phyloP scores from a whole-genome alignment of 2,888 invertebrate genomes.

The Aleiodes alternator region DNA sequence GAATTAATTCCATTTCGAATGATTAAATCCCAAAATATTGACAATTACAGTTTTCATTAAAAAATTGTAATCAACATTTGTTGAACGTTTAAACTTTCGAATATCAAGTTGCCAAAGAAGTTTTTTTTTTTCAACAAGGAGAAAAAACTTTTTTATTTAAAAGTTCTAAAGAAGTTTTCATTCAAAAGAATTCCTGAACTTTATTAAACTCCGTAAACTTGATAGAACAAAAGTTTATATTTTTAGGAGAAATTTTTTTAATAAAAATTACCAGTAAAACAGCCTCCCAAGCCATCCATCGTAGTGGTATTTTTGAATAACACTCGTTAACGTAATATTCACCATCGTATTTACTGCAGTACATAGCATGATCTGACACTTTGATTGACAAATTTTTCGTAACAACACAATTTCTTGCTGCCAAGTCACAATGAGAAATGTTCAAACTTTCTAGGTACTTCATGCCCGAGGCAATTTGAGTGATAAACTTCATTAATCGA shows the following conservation, averaged over 20 bases:
- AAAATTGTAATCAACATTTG: too few relatives aligned
- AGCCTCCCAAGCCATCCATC: conserved; percentile 97
- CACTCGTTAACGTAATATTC: conserved; percentile 92
- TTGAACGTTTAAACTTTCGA: too few relatives aligned
- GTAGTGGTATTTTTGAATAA: conserved; percentile 87
- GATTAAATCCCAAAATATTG: too few relatives aligned
- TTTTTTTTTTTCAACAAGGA: too few relatives aligned
- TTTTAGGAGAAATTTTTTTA: neutral
- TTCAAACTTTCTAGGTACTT: conserved; percentile 93
- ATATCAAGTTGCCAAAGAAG: too few relatives aligned
- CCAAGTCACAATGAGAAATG: conserved; percentile 92
- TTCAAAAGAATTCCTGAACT: too few relatives aligned
- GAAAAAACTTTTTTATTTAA: too few relatives aligned
- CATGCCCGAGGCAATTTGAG: conserved; percentile 95
- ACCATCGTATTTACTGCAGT: conserved; percentile 85
- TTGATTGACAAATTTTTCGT: conserved; percentile 87
- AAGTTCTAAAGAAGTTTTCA: too few relatives aligned
- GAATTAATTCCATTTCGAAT: too few relatives aligned
- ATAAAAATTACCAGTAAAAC: conserved; percentile 81
- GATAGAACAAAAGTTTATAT: too few relatives aligned
- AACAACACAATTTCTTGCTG: conserved; percentile 92
- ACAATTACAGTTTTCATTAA: too few relatives aligned
- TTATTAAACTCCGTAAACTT: too few relatives aligned
- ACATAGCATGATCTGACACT: conserved; percentile 91
- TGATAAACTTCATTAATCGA: conserved; percentile 89